Conservation (phyloP, 64 coral and sea anemone species). For the Anthopleura sola region DNA sequence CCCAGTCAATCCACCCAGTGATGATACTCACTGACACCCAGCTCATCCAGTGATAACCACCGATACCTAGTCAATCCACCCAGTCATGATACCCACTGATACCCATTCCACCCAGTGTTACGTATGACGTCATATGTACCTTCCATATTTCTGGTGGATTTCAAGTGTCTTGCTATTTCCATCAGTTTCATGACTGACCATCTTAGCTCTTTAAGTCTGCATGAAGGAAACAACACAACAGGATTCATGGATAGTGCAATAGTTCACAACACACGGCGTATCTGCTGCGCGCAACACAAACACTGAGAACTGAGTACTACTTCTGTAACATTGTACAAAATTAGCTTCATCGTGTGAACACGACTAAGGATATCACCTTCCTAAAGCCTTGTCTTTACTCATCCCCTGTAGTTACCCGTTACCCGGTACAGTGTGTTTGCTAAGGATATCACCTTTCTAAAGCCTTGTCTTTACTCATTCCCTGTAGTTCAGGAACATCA, state of each 20-base stretch:
- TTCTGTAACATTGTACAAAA: no score
- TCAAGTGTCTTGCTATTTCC: constrained; percentile 75
- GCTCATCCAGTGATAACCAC: no score
- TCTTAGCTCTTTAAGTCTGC: constrained; percentile 66
- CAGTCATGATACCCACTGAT: neutral
- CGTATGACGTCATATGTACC: constrained; percentile 30
- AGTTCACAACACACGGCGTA: neutral
- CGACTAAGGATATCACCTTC: constrained; percentile 15
- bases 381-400: constrained; percentile 15
- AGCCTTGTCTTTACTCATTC: constrained; percentile 21
- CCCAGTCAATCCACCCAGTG: neutral
- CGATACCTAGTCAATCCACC: no score
- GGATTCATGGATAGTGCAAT: neutral
- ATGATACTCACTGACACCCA: neutral
- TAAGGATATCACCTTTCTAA: constrained; percentile 19
- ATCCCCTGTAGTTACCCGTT: constrained; percentile 68
- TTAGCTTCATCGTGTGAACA: no score
- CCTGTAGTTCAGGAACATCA: constrained; percentile 80
- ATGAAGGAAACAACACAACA: neutral
- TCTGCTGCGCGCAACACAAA: neutral
- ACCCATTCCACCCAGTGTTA: neutral
- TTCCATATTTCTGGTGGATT: constrained; percentile 54
- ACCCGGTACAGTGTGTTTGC: neutral
- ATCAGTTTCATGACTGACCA: constrained; percentile 71
- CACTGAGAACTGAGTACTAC: neutral